A percentile compares a stretch with the other conserved stretches of the same genome.
Evolutionary conservation across 2,888 invertebrate species (phyloP).

Genomic region (Physocephala rufipes): DNA sequence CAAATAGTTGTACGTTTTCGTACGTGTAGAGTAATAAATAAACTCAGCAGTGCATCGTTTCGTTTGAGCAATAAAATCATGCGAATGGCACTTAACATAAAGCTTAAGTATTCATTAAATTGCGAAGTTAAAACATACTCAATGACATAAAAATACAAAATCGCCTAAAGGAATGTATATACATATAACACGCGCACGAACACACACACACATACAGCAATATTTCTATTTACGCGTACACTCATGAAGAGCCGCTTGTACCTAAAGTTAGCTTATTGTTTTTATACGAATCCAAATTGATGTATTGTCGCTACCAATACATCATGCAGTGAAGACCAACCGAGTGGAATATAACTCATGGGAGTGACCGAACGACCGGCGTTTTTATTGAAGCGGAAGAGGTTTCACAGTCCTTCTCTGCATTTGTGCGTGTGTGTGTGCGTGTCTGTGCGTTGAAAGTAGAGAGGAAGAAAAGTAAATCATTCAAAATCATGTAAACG

Average conservation of each 20-base stretch:
- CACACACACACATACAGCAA: conserved; percentile 1
- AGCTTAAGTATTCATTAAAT: conserved; percentile 27
- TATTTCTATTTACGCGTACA: background rate
- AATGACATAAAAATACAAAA: background rate
- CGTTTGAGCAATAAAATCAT: background rate
- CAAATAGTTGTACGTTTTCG: background rate
- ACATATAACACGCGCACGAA: too few relatives aligned
- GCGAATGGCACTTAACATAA: conserved; percentile 12
- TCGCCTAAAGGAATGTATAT: background rate
- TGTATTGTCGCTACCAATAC: conserved; percentile 22
- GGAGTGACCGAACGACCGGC: too few relatives aligned
- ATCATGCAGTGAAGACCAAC: conserved; percentile 19
- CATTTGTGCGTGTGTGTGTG: too few relatives aligned
- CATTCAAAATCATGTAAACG: too few relatives aligned
- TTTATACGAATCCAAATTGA: background rate
- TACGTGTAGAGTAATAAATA: conserved; percentile 3
- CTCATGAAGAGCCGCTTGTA: too few relatives aligned
- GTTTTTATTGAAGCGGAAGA: too few relatives aligned
- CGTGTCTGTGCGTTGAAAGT: too few relatives aligned
- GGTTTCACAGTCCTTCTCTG: too few relatives aligned
- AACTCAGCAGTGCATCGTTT: background rate
- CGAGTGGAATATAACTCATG: background rate
- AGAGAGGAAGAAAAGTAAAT: too few relatives aligned
- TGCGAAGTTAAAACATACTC: conserved; percentile 9
- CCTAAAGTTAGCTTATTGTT: background rate